These are phyloP conservation scores for Bryconaethiops microstoma DNA, from an alignment of 2,797 vertebrate genomes.

Conservation along the genomic window DNA sequence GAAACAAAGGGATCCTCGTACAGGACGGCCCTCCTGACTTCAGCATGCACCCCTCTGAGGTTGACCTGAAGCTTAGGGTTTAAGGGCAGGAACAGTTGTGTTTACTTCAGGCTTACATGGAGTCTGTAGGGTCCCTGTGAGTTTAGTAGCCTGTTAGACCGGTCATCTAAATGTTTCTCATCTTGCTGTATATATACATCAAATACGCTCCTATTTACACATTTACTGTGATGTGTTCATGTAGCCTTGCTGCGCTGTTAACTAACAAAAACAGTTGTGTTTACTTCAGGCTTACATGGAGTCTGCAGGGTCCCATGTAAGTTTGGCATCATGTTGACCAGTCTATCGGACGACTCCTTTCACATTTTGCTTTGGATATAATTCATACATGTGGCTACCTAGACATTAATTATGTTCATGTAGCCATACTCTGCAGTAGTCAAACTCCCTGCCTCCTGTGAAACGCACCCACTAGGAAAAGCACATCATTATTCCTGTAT, in stretches of 20 bases:
- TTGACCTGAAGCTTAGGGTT: background rate
- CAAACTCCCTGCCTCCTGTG: background rate
- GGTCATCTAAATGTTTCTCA: background rate
- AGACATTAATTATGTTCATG: background rate
- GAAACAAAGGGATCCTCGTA: slow-evolving; percentile 55
- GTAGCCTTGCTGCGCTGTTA: background rate
- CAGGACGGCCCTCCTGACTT: slow-evolving; percentile 35
- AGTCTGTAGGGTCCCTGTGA: background rate
- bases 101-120: background rate
- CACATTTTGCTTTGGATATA: background rate
- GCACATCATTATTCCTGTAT: background rate
- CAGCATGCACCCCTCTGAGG: background rate
- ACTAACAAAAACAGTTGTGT: no score
- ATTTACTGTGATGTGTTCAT: background rate
- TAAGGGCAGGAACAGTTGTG: background rate
- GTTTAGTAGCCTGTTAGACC: background rate
- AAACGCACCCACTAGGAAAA: background rate
- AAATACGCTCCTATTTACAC: background rate
- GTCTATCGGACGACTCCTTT: background rate
- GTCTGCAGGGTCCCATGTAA: no score
- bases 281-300: background rate
- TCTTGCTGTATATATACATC: background rate
- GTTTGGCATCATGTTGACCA: background rate
- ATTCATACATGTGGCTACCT: background rate
- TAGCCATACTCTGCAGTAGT: background rate